Evolutionary conservation across 2,797 vertebrate species (phyloP).

Genomic region (Leucoraja ocellata): DNA sequence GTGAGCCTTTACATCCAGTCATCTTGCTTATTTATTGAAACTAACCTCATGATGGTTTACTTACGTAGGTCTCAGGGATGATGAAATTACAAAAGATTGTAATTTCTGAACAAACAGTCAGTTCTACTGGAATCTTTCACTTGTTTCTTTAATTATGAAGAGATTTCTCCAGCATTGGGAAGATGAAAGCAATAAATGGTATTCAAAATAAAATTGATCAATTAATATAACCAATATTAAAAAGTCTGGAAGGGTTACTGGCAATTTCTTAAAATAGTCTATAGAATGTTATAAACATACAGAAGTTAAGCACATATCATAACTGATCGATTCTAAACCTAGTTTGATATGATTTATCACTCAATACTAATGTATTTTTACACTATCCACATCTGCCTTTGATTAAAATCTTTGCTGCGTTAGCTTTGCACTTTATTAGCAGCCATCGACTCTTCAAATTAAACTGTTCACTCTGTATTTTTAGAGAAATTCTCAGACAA

Average conservation of each 20-base stretch:
- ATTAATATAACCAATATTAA: not conserved
- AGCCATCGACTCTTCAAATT: conserved; percentile 32
- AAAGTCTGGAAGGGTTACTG: not conserved
- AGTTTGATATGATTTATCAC: not conserved
- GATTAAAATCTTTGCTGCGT: conserved; percentile 36
- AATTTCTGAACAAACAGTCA: not conserved
- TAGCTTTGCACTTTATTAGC: conserved; percentile 29
- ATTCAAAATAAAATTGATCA: conserved; percentile 9
- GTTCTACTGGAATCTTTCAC: not conserved
- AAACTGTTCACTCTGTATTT: conserved; percentile 27
- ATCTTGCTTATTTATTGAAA: not conserved
- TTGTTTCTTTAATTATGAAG: not conserved
- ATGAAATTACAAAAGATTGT: not conserved
- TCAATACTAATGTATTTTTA: conserved; percentile 29
- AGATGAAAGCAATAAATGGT: not conserved
- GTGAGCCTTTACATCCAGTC: not conserved
- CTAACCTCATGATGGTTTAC: not conserved
- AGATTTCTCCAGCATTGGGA: not conserved
- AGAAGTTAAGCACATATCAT: not conserved
- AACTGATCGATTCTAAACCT: not conserved
- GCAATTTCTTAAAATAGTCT: not conserved
- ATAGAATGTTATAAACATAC: not conserved
- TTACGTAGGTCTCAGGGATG: not conserved
- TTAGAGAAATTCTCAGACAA: conserved; percentile 35
- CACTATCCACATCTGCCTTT: conserved; percentile 23